Percentiles rank a stretch among this genome's conserved stretches.
phyloP scores from a whole-genome alignment of 2,113 vertebrate genomes.

The Sceloporus undulatus region DNA sequence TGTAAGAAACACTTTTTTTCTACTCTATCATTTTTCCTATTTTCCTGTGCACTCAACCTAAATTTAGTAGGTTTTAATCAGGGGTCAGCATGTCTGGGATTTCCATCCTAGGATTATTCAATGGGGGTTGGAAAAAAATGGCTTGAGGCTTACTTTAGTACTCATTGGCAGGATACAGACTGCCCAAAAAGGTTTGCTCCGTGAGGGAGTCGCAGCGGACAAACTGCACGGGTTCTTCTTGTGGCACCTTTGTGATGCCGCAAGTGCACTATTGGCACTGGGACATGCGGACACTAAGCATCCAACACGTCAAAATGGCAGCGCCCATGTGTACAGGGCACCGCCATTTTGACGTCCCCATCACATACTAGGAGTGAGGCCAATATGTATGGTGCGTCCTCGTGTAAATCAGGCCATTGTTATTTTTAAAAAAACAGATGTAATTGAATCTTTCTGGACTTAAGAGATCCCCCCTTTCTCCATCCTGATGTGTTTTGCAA shows the following conservation, averaged over 20 bases:
- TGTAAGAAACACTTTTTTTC: too few species aligned
- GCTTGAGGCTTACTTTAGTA: background rate
- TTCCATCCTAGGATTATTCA: background rate
- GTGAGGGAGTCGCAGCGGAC: too few species aligned
- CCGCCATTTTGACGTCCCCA: too few species aligned
- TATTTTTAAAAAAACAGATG: background rate
- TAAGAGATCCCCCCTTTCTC: rapidly evolving
- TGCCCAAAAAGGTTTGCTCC: too few species aligned
- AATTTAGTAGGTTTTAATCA: background rate
- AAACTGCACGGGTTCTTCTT: too few species aligned
- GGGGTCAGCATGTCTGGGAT: background rate
- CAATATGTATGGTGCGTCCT: too few species aligned
- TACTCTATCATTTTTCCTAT: background rate
- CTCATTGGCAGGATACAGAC: background rate
- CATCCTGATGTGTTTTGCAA: background rate
- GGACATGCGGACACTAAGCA: too few species aligned
- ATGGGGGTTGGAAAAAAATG: background rate
- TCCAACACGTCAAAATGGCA: too few species aligned
- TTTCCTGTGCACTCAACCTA: background rate
- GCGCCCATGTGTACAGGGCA: too few species aligned
- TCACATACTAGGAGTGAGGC: too few species aligned
- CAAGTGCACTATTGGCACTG: too few species aligned
- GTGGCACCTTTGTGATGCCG: too few species aligned
- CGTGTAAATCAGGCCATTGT: background rate
- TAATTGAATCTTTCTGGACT: background rate